Conservation (phyloP, 1,140 invertebrate species). For the Nasonia longicornis region DNA sequence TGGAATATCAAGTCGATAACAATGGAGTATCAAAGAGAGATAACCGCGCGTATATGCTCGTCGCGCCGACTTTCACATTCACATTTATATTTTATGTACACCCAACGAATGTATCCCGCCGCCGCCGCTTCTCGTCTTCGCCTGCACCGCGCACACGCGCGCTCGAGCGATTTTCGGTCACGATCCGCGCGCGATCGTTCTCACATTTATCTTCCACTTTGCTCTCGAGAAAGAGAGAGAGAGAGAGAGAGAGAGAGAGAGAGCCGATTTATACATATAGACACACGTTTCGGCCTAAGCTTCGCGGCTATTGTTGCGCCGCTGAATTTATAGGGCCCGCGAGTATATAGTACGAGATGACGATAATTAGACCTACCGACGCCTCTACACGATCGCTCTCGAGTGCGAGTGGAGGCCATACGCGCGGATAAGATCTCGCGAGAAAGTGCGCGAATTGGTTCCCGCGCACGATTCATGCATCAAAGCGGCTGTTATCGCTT, state of each 20-base stretch:
- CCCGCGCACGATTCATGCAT: neutral
- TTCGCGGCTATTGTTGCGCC: constrained; percentile 4
- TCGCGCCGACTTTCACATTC: constrained; percentile 41
- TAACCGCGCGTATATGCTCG: constrained; percentile 15
- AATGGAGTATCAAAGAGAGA: constrained; percentile 47
- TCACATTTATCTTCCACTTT: constrained; percentile 45
- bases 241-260: neutral
- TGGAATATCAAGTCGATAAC: constrained; percentile 46
- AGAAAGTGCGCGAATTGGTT: neutral
- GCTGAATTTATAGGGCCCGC: neutral
- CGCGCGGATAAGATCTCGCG: neutral
- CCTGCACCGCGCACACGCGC: neutral
- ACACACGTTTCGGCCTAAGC: neutral
- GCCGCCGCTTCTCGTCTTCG: neutral
- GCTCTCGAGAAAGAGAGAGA: neutral
- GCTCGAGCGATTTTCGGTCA: constrained; percentile 29
- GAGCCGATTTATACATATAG: neutral
- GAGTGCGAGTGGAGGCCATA: too few relatives aligned
- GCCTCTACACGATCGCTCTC: neutral
- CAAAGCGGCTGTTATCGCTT: neutral
- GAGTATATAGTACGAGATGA: neutral
- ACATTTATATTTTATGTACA: constrained; percentile 18
- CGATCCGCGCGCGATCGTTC: constrained; percentile 32
- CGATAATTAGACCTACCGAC: constrained; percentile 12
- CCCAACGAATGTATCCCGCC: neutral